Conservation (phyloP, 2,888 invertebrate species). For the Protophormia terraenovae region DNA sequence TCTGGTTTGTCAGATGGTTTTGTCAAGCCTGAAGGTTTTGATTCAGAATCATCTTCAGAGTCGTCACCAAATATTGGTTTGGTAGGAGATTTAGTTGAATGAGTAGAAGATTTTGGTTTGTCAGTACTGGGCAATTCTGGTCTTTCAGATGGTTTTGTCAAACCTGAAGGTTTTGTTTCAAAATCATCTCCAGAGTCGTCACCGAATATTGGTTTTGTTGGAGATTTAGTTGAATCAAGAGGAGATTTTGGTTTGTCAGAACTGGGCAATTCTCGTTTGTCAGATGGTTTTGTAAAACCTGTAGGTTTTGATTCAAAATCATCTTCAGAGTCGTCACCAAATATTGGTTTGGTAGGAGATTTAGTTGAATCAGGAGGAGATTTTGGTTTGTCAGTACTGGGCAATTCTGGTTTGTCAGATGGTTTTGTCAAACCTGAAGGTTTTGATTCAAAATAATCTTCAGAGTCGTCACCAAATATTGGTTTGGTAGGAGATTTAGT, state of each 20-base stretch:
- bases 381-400: neutral
- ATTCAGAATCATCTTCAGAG: slow-evolving; percentile 34
- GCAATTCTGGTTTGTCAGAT: neutral
- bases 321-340: slow-evolving; percentile 17
- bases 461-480: neutral
- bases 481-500: neutral
- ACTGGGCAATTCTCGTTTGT: too few species aligned
- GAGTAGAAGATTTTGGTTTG: neutral
- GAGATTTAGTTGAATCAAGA: neutral
- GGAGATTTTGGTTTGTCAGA: neutral
- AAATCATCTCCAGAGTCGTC: neutral
- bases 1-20: too few species aligned
- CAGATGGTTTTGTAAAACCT: neutral
- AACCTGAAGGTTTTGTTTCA: neutral
- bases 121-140: too few species aligned
- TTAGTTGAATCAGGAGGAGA: neutral
- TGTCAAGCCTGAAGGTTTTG: too few species aligned
- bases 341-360: neutral
- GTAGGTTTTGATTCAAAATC: neutral
- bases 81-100: neutral
- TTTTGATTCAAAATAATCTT: neutral
- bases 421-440: neutral
- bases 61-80: too few species aligned
- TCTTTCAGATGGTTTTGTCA: neutral
- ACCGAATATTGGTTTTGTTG: neutral